These are phyloP conservation scores for Ginglymostoma cirratum DNA, from an alignment of 2,113 vertebrate species.

Conservation along the genomic window DNA sequence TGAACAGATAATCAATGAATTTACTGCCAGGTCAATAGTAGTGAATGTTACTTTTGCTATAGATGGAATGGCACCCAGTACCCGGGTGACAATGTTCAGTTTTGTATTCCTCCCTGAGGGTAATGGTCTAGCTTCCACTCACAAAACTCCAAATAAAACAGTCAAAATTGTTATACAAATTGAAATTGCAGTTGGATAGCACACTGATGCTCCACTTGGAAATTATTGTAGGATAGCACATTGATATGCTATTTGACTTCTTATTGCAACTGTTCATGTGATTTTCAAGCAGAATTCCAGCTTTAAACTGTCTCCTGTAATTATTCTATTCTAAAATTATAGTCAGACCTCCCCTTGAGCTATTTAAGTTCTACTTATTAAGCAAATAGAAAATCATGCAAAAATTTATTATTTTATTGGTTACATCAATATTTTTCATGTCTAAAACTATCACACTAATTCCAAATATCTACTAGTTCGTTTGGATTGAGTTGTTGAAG, in stretches of 20 bases:
- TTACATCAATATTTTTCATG: not conserved
- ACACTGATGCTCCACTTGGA: not conserved
- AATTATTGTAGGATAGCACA: not conserved
- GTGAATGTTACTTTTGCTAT: not conserved
- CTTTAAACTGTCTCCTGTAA: not conserved
- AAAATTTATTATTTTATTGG: not conserved
- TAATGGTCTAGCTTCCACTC: not conserved
- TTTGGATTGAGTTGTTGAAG: not conserved
- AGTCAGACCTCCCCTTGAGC: not conserved
- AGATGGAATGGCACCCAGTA: not conserved
- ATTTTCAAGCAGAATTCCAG: not conserved
- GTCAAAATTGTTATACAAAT: not conserved
- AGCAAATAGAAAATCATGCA: not conserved
- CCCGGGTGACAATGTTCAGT: not conserved
- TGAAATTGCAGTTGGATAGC: too few relatives aligned
- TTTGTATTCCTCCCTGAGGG: not conserved
- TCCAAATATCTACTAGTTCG: not conserved
- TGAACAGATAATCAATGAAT: not conserved
- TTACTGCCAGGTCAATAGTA: not conserved
- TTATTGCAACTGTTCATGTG: not conserved
- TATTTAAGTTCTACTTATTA: not conserved
- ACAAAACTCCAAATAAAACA: not conserved
- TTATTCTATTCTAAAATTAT: not conserved
- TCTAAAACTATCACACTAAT: not conserved
- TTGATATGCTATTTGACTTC: not conserved